Conservation (phyloP, 1,140 invertebrate genomes). For the Drosophila miranda region DNA sequence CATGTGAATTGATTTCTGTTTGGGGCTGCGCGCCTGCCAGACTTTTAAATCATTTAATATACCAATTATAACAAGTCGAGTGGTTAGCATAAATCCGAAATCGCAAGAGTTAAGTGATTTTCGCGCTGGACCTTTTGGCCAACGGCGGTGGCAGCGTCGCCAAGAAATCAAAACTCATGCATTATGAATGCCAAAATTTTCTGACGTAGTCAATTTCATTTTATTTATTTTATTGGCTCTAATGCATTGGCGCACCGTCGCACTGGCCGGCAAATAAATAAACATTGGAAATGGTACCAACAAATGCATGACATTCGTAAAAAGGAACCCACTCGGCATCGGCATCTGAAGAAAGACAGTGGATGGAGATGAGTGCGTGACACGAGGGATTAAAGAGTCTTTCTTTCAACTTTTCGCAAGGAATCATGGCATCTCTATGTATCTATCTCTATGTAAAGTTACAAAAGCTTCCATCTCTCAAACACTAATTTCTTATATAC, state of each 20-base stretch:
- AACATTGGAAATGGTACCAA: constrained; percentile 62
- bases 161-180: constrained; percentile 79
- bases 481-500: no score
- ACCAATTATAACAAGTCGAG: constrained; percentile 80
- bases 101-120: constrained; percentile 72
- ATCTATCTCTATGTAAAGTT: no score
- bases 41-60: constrained; percentile 81
- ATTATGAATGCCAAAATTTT: constrained; percentile 79
- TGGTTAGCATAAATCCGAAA: constrained; percentile 75
- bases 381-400: neutral
- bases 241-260: constrained; percentile 65
- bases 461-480: no score
- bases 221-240: constrained; percentile 80
- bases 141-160: constrained; percentile 54
- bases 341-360: constrained; percentile 28
- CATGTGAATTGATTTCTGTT: constrained; percentile 73
- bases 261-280: constrained; percentile 75
- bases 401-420: no score
- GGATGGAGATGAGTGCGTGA: constrained; percentile 24
- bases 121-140: constrained; percentile 47
- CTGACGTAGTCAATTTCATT: constrained; percentile 80
- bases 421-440: no score
- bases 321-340: constrained; percentile 46
- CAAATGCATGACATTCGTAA: constrained; percentile 53
- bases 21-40: constrained; percentile 61